phyloP scores from a whole-genome alignment of 2,888 invertebrate species.

The Acleris literana region DNA sequence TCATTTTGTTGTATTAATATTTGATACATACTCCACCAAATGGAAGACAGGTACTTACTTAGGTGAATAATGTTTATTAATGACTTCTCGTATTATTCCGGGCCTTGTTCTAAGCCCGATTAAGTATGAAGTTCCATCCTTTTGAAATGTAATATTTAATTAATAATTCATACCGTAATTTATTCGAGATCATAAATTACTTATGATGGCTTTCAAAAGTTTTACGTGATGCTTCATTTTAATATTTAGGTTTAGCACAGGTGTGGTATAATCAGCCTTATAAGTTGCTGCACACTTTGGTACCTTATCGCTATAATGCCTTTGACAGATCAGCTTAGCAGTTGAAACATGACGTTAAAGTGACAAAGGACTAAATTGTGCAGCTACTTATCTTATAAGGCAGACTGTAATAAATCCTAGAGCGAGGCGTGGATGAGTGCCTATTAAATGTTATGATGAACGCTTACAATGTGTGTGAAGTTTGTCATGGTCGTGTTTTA shows the following conservation, averaged over 20 bases:
- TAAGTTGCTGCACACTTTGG: neutral
- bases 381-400: no score
- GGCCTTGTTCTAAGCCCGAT: slow-evolving; percentile 14
- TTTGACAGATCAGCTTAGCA: no score
- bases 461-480: slow-evolving; percentile 11
- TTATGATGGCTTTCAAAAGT: slow-evolving; percentile 12
- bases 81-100: slow-evolving; percentile 36
- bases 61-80: slow-evolving; percentile 46
- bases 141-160: slow-evolving; percentile 26
- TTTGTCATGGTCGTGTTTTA: slow-evolving; percentile 1
- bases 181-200: slow-evolving; percentile 20
- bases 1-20: slow-evolving; percentile 9
- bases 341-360: no score
- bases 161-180: slow-evolving; percentile 28
- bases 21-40: slow-evolving; percentile 41
- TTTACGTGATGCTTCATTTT: neutral
- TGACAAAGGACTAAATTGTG: no score
- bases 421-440: neutral
- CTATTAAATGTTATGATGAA: slow-evolving; percentile 17
- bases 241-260: slow-evolving; percentile 13
- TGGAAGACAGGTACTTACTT: slow-evolving; percentile 31
- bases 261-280: slow-evolving; percentile 4
- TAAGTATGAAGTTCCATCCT: slow-evolving; percentile 32
- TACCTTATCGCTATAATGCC: no score
- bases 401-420: neutral